Evolutionary conservation across 2,888 invertebrate species (phyloP).

Genomic region (Eilema caniola): DNA sequence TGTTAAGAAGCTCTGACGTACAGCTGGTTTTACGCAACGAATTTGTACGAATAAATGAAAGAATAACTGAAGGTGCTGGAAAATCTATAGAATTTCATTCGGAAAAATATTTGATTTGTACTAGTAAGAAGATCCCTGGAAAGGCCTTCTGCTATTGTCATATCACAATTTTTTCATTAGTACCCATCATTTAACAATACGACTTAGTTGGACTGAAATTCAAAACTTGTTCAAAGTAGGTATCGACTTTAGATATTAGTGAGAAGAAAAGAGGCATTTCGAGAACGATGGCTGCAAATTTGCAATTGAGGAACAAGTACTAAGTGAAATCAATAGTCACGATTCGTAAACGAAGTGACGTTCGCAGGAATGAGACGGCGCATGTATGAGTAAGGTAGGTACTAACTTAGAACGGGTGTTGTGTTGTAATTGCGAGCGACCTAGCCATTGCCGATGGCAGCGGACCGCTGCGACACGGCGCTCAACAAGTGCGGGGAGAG

Average conservation of each 20-base stretch:
- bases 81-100: neutral
- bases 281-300: slow-evolving; percentile 16
- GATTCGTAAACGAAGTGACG: slow-evolving; percentile 47
- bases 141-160: neutral
- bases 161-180: neutral
- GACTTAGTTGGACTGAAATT: neutral
- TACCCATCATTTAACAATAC: neutral
- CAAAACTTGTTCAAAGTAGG: neutral
- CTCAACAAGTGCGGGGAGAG: slow-evolving; percentile 81
- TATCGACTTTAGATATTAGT: neutral
- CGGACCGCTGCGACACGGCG: slow-evolving; percentile 57
- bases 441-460: slow-evolving; percentile 57
- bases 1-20: slow-evolving; percentile 40
- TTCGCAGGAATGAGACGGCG: slow-evolving; percentile 61
- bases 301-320: slow-evolving; percentile 28
- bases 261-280: neutral
- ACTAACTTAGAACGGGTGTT: slow-evolving; percentile 50
- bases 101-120: neutral
- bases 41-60: slow-evolving; percentile 23
- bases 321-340: slow-evolving; percentile 58
- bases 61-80: slow-evolving; percentile 11
- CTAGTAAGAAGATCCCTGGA: too few species aligned
- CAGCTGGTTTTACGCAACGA: slow-evolving; percentile 45
- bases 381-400: slow-evolving; percentile 53
- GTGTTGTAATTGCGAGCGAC: slow-evolving; percentile 54